phyloP scores from a whole-genome alignment of 2,797 vertebrate genomes.

The Chelon auratus region DNA sequence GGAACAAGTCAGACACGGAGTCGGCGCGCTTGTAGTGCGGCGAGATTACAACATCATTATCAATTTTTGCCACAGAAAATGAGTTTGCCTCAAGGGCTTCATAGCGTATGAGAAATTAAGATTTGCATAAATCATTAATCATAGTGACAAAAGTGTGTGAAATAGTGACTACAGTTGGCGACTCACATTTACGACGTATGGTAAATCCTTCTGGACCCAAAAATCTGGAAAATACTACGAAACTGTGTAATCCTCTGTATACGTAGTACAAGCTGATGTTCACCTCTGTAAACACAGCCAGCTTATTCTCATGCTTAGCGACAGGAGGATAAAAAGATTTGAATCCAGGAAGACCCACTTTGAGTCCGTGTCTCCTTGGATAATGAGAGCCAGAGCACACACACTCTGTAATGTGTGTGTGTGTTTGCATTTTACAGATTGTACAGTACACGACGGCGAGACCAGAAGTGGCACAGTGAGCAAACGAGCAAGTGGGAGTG shows the following conservation, averaged over 20 bases:
- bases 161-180: no score
- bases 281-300: conserved; percentile 16
- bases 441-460: conserved; percentile 12
- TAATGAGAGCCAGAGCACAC: conserved; percentile 41
- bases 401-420: conserved; percentile 5
- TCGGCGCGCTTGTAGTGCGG: no score
- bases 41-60: no score
- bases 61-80: no score
- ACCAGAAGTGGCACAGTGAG: conserved; percentile 23
- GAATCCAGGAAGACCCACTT: conserved; percentile 4
- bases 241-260: background rate
- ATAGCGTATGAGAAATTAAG: no score
- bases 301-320: conserved; percentile 17
- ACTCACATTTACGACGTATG: no score
- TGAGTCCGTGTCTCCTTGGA: conserved; percentile 13
- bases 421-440: conserved; percentile 4
- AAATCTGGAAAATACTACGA: no score
- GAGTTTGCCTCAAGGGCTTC: no score
- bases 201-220: no score
- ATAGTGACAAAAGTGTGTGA: no score
- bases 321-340: conserved; percentile 28
- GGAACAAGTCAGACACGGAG: no score
- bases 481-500: conserved; percentile 21
- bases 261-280: background rate
- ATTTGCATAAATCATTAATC: no score